Evolutionary conservation across 1,140 invertebrate genomes (phyloP).

Genomic region (Patella vulgata): DNA sequence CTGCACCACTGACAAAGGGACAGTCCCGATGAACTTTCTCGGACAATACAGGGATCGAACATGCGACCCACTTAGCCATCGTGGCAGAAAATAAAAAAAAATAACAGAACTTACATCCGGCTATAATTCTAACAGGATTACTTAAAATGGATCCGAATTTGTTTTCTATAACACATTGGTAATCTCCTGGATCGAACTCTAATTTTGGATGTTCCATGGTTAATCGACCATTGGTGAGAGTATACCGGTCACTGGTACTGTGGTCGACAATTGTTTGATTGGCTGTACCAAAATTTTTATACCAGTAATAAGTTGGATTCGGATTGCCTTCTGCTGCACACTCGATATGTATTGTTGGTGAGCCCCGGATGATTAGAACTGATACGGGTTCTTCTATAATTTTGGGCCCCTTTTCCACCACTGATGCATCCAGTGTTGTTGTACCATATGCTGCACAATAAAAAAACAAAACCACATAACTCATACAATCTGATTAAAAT

Average conservation of each 20-base stretch:
- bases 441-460: conserved; percentile 38
- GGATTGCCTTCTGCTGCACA: conserved; percentile 92
- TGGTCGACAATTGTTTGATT: conserved; percentile 47
- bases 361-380: conserved; percentile 21
- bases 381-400: conserved; percentile 25
- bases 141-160: conserved; percentile 89
- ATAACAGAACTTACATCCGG: conserved; percentile 74
- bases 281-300: conserved; percentile 6
- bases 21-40: too few species aligned
- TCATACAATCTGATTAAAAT: too few species aligned
- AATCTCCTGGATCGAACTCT: conserved; percentile 80
- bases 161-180: conserved; percentile 92
- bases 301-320: conserved; percentile 78
- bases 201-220: conserved; percentile 86
- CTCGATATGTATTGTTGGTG: conserved; percentile 48
- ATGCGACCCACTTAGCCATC: too few species aligned
- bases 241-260: conserved; percentile 75
- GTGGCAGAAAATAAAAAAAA: too few species aligned
- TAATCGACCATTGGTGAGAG: conserved; percentile 88
- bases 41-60: too few species aligned
- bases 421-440: conserved; percentile 14
- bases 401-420: conserved; percentile 28
- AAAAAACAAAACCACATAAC: not conserved
- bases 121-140: conserved; percentile 85
- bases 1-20: too few species aligned